Conservation (phyloP, 2,888 invertebrate genomes). For the Tridacna crocea region DNA sequence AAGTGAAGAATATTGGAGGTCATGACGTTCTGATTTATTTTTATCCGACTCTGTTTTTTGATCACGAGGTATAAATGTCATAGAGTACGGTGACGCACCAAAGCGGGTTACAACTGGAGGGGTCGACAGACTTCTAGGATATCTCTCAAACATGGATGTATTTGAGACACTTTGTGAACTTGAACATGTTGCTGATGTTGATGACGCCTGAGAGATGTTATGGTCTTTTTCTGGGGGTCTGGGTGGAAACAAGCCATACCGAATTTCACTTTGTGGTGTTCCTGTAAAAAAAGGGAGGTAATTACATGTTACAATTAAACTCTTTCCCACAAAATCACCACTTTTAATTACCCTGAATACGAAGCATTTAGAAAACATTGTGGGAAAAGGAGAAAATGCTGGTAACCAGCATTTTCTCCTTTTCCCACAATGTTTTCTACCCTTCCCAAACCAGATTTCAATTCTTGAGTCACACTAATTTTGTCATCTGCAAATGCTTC, state of each 20-base stretch:
- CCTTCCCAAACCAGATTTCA: no score
- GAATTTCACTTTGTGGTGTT: not conserved
- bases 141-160: not conserved
- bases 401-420: not conserved
- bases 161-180: not conserved
- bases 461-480: no score
- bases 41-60: not conserved
- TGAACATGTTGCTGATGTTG: no score
- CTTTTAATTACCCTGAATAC: no score
- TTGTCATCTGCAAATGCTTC: no score
- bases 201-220: not conserved
- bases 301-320: no score
- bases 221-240: not conserved
- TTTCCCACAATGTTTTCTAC: not conserved
- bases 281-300: no score
- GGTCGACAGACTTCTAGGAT: not conserved
- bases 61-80: conserved; percentile 9
- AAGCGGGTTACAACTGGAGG: conserved; percentile 38
- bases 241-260: not conserved
- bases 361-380: not conserved
- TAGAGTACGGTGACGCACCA: conserved; percentile 34
- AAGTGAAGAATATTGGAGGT: not conserved
- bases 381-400: not conserved
- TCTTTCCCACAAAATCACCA: no score
- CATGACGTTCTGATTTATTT: not conserved